Base-by-base conservation (phyloP, 1,140 invertebrate genomes). In the Drosophila watanabei region DNA sequence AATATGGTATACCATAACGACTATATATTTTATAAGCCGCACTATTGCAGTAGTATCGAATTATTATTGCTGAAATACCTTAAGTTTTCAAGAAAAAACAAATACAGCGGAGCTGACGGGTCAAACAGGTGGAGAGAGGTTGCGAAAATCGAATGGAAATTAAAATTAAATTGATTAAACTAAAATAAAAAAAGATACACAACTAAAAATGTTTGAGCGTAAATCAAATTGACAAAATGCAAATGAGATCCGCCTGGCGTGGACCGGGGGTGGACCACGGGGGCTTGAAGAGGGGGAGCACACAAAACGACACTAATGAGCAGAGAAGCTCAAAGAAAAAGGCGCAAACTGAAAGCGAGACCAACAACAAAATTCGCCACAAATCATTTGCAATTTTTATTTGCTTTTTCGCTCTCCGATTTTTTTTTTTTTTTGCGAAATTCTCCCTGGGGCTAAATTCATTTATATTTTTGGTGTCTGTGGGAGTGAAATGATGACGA, bases 341-440 rank as follows among this genome's bases (percentile, higher is more conserved):
- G 59, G 70, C 79, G 32, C 35, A 82, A 85, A 89, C 81, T 79
- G 81, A 86, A 86, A 82, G 82, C 79, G 59, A 77, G 43, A 69
- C 28, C 56, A 56, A 62, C 58, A 73, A 66, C 56, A 82, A 81
- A 84, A 80, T 78, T 89, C 72, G 86, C 82, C 82, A 82, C 82
- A 89, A 89, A 89, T 89, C 86, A 89, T 89, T 89, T 89, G 82
- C 82, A 70, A 90, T 90, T 90, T 87, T 82, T 79, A 81, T 63
- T 46, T 60, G 52, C 65, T 77, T 76, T 65, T 75, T 82, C 72
- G 52, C 70, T 71, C 68, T 77, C 48, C 60, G 30, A 64, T 82
- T 83, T 85, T 37, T 45, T 9, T 43, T 14, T 37, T 14, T 49
- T 52, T 89, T 82, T 77, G 79, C 79, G 73, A 89, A 87, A 86